A percentile compares a stretch with the other conserved stretches of the same genome.
Evolutionary conservation across 2,113 vertebrate genomes (phyloP).

Genomic region (Scytalopus superciliaris): DNA sequence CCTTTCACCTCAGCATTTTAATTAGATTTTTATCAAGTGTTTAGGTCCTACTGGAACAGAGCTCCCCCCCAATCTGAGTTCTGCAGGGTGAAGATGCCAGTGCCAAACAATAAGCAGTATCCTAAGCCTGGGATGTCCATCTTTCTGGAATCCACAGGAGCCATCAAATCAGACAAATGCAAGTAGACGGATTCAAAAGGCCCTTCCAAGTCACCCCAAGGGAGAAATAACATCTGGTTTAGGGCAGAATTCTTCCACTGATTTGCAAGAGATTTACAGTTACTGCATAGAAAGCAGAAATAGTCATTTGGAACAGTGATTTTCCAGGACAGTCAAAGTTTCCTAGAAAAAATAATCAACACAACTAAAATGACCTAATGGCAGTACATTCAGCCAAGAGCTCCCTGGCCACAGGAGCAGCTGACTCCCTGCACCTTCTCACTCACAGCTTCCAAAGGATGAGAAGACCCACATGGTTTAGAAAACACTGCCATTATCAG

Average conservation of each 20-base stretch:
- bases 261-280: neutral
- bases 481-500: neutral
- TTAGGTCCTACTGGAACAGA: neutral
- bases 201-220: neutral
- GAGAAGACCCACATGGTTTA: neutral
- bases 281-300: neutral
- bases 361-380: neutral
- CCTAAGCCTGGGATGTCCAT: neutral
- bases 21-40: neutral
- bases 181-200: neutral
- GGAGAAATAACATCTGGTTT: neutral
- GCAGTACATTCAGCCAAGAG: neutral
- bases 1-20: neutral
- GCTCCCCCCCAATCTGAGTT: neutral
- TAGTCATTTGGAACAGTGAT: neutral
- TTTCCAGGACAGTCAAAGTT: neutral
- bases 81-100: neutral
- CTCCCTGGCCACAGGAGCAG: neutral
- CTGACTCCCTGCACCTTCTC: neutral
- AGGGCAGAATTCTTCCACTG: neutral
- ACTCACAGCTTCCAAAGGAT: neutral
- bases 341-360: neutral
- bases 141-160: neutral
- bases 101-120: neutral
- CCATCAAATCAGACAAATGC: neutral